Evolutionary conservation across 2,888 invertebrate species (phyloP), one percentile per base, ranked within the genome.

Genomic region (Drosophila cognata): DNA sequence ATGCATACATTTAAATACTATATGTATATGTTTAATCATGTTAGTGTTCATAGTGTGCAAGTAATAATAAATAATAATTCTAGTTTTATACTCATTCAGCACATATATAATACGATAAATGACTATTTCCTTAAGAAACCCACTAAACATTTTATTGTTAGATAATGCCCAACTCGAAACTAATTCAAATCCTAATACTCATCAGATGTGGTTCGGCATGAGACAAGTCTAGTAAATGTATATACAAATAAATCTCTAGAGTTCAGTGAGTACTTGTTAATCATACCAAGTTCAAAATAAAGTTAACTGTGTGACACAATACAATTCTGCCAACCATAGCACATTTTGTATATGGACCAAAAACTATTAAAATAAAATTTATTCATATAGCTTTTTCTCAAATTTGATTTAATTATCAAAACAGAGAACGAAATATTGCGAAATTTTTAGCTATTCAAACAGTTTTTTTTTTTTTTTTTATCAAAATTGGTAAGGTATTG

Each of bases 51-150:
- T 38, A 38, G 29, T 8, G 46, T 57, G 38, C 58, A 18, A 52
- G 10, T 64, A 50, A 41, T 21, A 52, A 38, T 52, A 59, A 31
- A 52, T 41, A 51, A 56, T 28, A 35, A 2, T 16, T 46, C 48
- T 60, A 46, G 38, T 21, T 56, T 6, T 29, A 48, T 36, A 29
- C 28, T 21, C 29, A 29, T 36, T 48, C 63, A 46, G 63, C 46
- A 63, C 18, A 55, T 55, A 56, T n/a, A 48, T 29, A 59, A 46
- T 31, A 36, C 57, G 46, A 38, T 4, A 51, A 41, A 13, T 41
- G 4, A 48, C 5, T 59, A 31, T 29, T n/a, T 33, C n/a, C 28
- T 43, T 10, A 33, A 55, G 36, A 38, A 41, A 33, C 1, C 21
- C 21, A 18, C 29, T 7, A 36, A 21, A 29, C 16, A 33, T 41